A percentile compares a stretch with the other conserved stretches of the same genome.
These are phyloP conservation scores for Cavia porcellus DNA, from an alignment of 2,113 vertebrate genomes.

Conservation along the genomic window DNA sequence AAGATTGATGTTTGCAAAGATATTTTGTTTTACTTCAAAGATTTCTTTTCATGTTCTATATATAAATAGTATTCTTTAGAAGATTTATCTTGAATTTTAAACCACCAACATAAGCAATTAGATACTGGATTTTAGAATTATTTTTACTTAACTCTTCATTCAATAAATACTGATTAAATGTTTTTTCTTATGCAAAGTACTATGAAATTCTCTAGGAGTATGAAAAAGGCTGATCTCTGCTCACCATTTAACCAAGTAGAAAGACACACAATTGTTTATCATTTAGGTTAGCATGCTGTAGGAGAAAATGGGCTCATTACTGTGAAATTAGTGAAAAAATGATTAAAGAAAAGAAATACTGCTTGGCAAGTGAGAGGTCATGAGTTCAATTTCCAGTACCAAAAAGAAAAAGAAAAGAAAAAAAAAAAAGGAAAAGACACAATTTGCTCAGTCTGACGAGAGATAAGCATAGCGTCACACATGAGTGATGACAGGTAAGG, in stretches of 20 bases:
- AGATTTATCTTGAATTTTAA: constrained; percentile 11
- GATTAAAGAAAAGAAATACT: not conserved
- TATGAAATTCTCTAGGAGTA: not conserved
- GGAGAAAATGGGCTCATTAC: not conserved
- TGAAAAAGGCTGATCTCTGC: not conserved
- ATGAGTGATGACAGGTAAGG: not conserved
- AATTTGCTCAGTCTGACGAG: too few relatives aligned
- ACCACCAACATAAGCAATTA: not conserved
- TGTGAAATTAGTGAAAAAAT: not conserved
- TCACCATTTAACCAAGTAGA: not conserved
- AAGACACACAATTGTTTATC: not conserved
- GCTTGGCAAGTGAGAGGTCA: too few relatives aligned
- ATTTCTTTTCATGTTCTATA: not conserved
- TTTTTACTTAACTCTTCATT: not conserved
- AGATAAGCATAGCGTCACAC: not conserved
- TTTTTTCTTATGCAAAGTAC: not conserved
- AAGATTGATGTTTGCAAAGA: not conserved
- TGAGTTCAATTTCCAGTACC: too few relatives aligned
- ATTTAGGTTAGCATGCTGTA: not conserved
- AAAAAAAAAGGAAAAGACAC: not conserved
- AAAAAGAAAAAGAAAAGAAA: too few relatives aligned
- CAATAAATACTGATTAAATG: not conserved
- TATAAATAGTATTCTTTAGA: not conserved
- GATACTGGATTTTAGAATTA: not conserved
- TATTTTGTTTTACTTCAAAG: not conserved